Evolutionary conservation across 2,888 invertebrate species (phyloP).

Genomic region (Ennomos erosarius): DNA sequence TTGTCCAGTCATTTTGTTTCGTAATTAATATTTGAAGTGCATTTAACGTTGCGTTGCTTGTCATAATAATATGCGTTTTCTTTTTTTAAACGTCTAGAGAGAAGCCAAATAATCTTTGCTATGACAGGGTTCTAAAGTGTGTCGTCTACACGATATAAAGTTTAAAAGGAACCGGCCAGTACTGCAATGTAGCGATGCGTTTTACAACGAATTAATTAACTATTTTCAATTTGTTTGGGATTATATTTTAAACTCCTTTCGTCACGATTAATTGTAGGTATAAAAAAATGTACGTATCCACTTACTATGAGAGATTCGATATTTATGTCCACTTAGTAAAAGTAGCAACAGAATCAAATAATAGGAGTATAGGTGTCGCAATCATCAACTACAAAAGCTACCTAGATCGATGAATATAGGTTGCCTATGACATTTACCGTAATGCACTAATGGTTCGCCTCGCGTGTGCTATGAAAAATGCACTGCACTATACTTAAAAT

Average conservation of each 20-base stretch:
- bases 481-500: conserved; percentile 24
- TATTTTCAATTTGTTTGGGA: conserved; percentile 28
- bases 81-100: not conserved
- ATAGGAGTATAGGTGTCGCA: too few species aligned
- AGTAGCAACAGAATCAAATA: too few species aligned
- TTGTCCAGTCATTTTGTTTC: conserved; percentile 38
- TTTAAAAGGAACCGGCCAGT: conserved; percentile 19
- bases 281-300: too few species aligned
- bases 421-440: conserved; percentile 20
- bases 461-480: conserved; percentile 52
- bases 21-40: conserved; percentile 27
- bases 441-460: conserved; percentile 43
- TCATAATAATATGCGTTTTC: conserved; percentile 3
- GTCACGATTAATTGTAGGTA: too few species aligned
- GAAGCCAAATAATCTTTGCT: not conserved
- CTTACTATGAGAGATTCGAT: too few species aligned
- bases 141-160: conserved; percentile 4
- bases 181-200: conserved; percentile 39
- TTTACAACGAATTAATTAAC: conserved; percentile 39
- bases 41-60: not conserved
- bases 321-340: too few species aligned
- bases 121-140: not conserved
- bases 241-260: too few species aligned
- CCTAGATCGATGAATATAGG: conserved; percentile 10
- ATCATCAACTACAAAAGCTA: conserved; percentile 1